These are phyloP conservation scores for Anorthoa munda DNA, from an alignment of 2,888 invertebrate species.

Conservation along the genomic window DNA sequence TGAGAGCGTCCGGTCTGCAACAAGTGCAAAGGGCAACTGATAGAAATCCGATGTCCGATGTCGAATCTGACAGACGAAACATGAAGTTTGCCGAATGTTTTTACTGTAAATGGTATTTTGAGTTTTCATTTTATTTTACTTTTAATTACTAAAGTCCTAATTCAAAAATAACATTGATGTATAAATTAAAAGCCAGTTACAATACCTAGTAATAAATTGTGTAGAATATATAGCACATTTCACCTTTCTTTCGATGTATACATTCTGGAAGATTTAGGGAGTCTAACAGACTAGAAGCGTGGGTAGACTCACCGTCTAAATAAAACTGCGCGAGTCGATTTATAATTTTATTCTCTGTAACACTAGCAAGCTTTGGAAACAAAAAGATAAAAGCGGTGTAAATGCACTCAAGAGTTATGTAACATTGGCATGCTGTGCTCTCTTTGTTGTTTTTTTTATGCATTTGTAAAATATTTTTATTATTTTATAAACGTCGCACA, in stretches of 20 bases:
- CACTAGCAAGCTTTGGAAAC: slow-evolving; percentile 23
- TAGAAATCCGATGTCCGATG: no score
- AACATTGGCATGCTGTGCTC: neutral
- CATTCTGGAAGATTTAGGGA: slow-evolving; percentile 45
- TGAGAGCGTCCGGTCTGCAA: no score
- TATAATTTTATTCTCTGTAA: slow-evolving; percentile 39
- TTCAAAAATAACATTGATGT: neutral
- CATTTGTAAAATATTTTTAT: neutral
- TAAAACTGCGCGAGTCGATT: slow-evolving; percentile 52
- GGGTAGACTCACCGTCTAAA: slow-evolving; percentile 53
- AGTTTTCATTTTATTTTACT: no score
- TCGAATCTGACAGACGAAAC: no score
- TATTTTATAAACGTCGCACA: no score
- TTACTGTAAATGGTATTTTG: no score
- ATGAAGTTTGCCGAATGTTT: no score
- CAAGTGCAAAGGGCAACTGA: no score
- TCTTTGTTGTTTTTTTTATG: neutral
- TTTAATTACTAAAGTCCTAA: neutral
- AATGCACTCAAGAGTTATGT: slow-evolving; percentile 29
- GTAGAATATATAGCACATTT: slow-evolving; percentile 16
- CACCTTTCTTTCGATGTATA: slow-evolving; percentile 34
- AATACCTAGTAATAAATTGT: slow-evolving; percentile 18
- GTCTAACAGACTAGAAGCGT: slow-evolving; percentile 27
- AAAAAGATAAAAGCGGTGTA: slow-evolving; percentile 12
- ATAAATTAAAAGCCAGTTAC: neutral